phyloP scores from a whole-genome alignment of 2,888 invertebrate species.

The Phortica okadai region DNA sequence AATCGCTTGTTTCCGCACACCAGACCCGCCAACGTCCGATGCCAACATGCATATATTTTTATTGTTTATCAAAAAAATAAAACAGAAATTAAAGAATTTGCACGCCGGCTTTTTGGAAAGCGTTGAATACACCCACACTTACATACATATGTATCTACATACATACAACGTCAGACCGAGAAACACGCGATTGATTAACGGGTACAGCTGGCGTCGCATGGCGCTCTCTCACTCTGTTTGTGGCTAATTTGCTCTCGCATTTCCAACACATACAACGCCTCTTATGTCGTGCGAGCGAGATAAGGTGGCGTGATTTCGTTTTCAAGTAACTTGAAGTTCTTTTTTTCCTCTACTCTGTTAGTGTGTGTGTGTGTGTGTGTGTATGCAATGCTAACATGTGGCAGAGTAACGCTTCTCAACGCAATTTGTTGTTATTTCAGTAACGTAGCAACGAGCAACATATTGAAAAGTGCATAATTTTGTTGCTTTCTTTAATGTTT shows the following conservation, averaged over 20 bases:
- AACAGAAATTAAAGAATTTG: not conserved
- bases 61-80: conserved; percentile 36
- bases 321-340: conserved; percentile 72
- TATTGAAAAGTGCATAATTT: not conserved
- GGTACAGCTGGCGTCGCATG: not conserved
- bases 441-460: conserved; percentile 4
- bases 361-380: conserved; percentile 17
- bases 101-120: conserved; percentile 13
- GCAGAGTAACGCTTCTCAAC: conserved; percentile 26
- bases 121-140: not conserved
- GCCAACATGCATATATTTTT: conserved; percentile 47
- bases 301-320: conserved; percentile 75
- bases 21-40: not conserved
- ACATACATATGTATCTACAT: not conserved
- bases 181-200: conserved; percentile 25
- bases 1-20: too few species aligned
- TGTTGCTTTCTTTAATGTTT: not conserved
- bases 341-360: conserved; percentile 41
- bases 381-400: too few species aligned
- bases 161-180: not conserved
- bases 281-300: conserved; percentile 46
- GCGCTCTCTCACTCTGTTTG: not conserved
- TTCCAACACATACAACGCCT: not conserved
- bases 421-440: conserved; percentile 35
- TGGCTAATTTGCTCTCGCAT: not conserved